These are phyloP conservation scores for Autographa pulchrina DNA, from an alignment of 2,888 invertebrate species.

Conservation along the genomic window DNA sequence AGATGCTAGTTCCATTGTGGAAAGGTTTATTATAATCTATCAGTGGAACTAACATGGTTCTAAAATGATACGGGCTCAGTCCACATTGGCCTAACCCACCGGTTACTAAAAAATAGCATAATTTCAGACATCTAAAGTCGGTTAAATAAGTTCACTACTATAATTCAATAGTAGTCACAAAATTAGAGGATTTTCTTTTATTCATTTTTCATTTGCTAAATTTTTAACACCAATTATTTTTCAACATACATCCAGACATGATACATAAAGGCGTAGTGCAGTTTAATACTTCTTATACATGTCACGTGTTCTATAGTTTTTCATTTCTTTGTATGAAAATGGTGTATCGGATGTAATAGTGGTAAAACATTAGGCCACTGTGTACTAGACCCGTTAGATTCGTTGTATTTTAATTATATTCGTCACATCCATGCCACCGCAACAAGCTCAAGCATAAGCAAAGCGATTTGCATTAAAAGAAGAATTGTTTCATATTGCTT, in stretches of 20 bases:
- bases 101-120: too few relatives aligned
- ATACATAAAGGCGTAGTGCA: too few relatives aligned
- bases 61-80: slow-evolving; percentile 23
- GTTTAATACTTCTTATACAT: neutral
- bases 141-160: too few relatives aligned
- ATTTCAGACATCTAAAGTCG: too few relatives aligned
- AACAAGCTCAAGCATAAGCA: slow-evolving; percentile 87
- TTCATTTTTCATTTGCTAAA: too few relatives aligned
- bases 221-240: too few relatives aligned
- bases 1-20: too few relatives aligned
- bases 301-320: neutral
- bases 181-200: too few relatives aligned
- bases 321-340: neutral
- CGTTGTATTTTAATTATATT: slow-evolving; percentile 31
- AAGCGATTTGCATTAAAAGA: slow-evolving; percentile 78
- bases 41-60: neutral
- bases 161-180: too few relatives aligned
- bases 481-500: slow-evolving; percentile 55
- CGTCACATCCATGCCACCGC: slow-evolving; percentile 78
- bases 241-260: too few relatives aligned
- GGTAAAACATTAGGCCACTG: slow-evolving; percentile 18
- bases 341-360: slow-evolving; percentile 38
- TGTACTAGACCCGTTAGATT: slow-evolving; percentile 31
- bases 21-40: too few relatives aligned
- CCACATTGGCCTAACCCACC: slow-evolving; percentile 30